A percentile compares a stretch with the other conserved stretches of the same genome.
Evolutionary conservation across 1,140 invertebrate species (phyloP).

Genomic region (Pentalonia nigronervosa): DNA sequence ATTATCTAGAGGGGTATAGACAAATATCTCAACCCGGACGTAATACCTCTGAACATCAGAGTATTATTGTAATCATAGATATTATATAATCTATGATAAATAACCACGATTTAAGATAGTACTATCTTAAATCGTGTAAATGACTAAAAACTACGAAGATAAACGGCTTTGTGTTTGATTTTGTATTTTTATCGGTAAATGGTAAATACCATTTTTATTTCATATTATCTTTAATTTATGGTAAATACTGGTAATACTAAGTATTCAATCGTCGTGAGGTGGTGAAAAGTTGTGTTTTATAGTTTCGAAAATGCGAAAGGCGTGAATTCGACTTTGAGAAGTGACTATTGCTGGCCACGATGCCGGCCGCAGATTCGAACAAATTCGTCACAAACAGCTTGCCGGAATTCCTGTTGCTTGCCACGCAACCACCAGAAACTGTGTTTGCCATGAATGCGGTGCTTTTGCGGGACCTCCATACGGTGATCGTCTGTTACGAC

Average conservation of each 20-base stretch:
- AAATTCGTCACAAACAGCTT: not conserved
- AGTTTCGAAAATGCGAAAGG: not conserved
- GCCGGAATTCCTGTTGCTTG: constrained; percentile 1
- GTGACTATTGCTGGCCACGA: not conserved
- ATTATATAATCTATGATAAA: too few relatives aligned
- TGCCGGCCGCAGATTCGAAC: not conserved
- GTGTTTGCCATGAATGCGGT: not conserved
- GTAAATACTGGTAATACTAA: too few relatives aligned
- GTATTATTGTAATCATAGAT: too few relatives aligned
- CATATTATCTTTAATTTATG: too few relatives aligned
- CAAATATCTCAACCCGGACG: too few relatives aligned
- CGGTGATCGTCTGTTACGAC: constrained; percentile 31
- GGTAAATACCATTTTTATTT: too few relatives aligned
- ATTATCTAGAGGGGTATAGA: too few relatives aligned
- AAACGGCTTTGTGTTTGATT: not conserved
- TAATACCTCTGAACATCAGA: too few relatives aligned
- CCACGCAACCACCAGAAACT: not conserved
- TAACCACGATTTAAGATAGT: too few relatives aligned
- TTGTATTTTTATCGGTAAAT: not conserved
- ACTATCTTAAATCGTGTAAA: too few relatives aligned
- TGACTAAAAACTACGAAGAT: too few relatives aligned
- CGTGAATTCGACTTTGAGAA: not conserved
- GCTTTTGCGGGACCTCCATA: not conserved
- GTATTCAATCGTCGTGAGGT: not conserved
- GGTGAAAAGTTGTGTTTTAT: too few relatives aligned